Conservation (phyloP, 2,888 invertebrate genomes). For the Lithophane ornitopus region DNA sequence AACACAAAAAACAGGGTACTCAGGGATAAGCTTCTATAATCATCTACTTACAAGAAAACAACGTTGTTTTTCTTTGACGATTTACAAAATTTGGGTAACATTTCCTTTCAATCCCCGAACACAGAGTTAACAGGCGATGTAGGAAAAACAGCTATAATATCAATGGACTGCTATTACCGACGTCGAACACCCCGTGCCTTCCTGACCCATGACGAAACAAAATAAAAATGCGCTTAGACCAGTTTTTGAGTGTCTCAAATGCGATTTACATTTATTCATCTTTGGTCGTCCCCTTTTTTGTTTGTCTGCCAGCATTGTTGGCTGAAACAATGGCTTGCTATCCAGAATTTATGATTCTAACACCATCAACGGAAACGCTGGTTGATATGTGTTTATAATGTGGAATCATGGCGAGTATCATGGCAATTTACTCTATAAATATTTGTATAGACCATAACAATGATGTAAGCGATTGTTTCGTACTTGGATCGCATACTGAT, state of each 20-base stretch:
- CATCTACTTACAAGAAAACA: slow-evolving; percentile 41
- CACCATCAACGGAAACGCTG: slow-evolving; percentile 88
- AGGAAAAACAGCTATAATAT: slow-evolving; percentile 59
- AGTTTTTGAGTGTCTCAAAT: slow-evolving; percentile 81
- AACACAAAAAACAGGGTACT: slow-evolving; percentile 28
- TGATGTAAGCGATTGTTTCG: slow-evolving; percentile 79
- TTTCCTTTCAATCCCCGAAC: slow-evolving; percentile 34
- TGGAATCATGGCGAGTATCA: slow-evolving; percentile 85
- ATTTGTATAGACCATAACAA: slow-evolving; percentile 80
- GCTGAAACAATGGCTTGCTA: slow-evolving; percentile 87
- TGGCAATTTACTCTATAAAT: slow-evolving; percentile 84
- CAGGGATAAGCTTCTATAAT: slow-evolving; percentile 36
- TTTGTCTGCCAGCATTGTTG: slow-evolving; percentile 86
- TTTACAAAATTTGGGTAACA: slow-evolving; percentile 42
- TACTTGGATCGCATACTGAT: slow-evolving; percentile 64
- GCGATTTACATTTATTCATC: slow-evolving; percentile 88
- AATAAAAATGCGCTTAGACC: slow-evolving; percentile 74
- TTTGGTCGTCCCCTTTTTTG: slow-evolving; percentile 82
- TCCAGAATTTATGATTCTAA: slow-evolving; percentile 89
- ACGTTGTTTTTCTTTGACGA: slow-evolving; percentile 45
- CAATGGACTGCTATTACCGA: slow-evolving; percentile 49
- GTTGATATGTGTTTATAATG: slow-evolving; percentile 89
- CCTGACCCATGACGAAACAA: slow-evolving; percentile 62
- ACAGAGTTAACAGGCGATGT: slow-evolving; percentile 30
- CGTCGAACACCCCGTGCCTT: slow-evolving; percentile 45